Evolutionary conservation across 2,113 vertebrate species (phyloP), one percentile per base, ranked within the genome.

Genomic region (Myotis davidii): DNA sequence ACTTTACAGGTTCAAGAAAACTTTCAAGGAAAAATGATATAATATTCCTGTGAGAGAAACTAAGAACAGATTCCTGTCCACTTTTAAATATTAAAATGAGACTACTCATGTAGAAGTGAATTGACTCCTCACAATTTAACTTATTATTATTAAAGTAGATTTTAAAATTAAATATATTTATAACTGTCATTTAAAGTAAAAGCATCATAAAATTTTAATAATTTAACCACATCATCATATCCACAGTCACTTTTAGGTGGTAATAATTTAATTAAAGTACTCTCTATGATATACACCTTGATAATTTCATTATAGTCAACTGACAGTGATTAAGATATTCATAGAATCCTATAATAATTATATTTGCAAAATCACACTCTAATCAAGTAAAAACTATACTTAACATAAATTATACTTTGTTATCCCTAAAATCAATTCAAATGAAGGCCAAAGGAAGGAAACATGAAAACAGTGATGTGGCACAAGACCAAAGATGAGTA

Each of bases 111-210:
- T 61, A 87, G 23, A 94, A 95, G 32, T 65, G 18, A 93, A 93
- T 20, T 89, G 59, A 11, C 20, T 94, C 14, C 11, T 93, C 76
- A 64, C 2, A 39, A 85, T n/a, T 84, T 70, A 81, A 90, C 79
- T 20, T 67, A 86, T 65, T 87, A 78, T 20, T 67, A 86, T 65
- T 86, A 74, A 89, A 88, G 4, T 73, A 67, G 37, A 76, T 50
- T 89, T 64, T 84, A 32, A 93, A 95, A 54, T 88, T 79, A 93
- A 94, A 89, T 74, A 78, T 88, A 91, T 94, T 93, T 94, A 89
- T 93, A 76, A 78, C 42, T 39, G 0, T 85, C 25, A 6, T 82
- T 83, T 91, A 89, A 90, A 93, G 61, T 64, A 69, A 94, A 88
- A 82, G 6, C 5, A 88, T 65, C 21, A 54, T 42, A 64, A 56